These are phyloP conservation scores for Hippocampus guttulatus DNA, from an alignment of 2,113 vertebrate genomes.

Conservation along the genomic window DNA sequence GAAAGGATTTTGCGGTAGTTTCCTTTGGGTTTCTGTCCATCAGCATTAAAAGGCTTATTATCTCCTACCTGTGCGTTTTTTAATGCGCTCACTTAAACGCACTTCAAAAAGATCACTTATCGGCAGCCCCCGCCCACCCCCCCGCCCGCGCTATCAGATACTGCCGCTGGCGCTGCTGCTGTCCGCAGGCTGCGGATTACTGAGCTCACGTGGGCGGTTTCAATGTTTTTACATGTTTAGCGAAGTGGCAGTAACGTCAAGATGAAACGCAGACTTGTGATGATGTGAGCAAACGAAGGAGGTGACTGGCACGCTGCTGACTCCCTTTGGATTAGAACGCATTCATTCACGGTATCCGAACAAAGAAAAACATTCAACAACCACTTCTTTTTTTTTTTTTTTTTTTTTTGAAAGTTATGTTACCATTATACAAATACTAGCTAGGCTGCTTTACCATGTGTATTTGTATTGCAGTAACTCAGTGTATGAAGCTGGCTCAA, in stretches of 20 bases:
- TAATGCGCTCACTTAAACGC: constrained; percentile 17
- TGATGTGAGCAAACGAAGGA: neutral
- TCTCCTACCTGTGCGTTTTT: constrained; percentile 10
- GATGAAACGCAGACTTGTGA: neutral
- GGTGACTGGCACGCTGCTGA: neutral
- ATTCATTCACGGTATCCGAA: neutral
- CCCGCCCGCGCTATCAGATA: constrained; percentile 22
- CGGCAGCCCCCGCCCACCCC: constrained; percentile 7
- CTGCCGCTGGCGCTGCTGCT: neutral
- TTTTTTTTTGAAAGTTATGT: neutral
- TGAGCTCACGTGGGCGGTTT: neutral
- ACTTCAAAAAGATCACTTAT: constrained; percentile 23
- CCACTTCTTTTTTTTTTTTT: neutral
- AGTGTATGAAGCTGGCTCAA: neutral
- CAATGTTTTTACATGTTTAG: constrained; percentile 4
- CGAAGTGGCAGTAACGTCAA: neutral
- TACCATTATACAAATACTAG: neutral
- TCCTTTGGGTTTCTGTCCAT: constrained; percentile 2
- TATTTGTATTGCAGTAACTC: neutral
- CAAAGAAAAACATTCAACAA: neutral
- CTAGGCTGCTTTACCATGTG: neutral
- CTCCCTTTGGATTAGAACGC: neutral
- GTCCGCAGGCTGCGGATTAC: constrained; percentile 4
- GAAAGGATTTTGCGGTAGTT: constrained; percentile 16
- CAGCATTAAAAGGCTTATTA: constrained; percentile 5